phyloP scores from a whole-genome alignment of 2,113 vertebrate species.

The Taxidea taxus region DNA sequence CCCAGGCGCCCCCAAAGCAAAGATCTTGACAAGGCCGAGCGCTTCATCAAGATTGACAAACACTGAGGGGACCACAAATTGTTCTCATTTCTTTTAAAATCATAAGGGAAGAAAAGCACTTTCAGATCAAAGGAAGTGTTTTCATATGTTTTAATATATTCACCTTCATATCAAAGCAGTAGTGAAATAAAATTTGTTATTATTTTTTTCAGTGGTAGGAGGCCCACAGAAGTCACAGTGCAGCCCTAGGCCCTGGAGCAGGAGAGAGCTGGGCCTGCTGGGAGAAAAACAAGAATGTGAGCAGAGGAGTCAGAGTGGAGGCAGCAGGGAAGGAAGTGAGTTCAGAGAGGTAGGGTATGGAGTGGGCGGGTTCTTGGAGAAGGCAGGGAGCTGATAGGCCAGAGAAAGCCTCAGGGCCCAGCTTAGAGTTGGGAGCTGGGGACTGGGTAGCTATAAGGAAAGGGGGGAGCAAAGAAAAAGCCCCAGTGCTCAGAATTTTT shows the following conservation, averaged over 20 bases:
- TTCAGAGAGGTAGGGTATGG: background rate
- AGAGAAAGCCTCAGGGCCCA: background rate
- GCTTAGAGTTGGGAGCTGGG: background rate
- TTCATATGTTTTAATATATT: background rate
- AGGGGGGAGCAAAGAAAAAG: background rate
- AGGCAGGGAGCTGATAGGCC: background rate
- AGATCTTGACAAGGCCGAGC: background rate
- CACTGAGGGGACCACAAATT: background rate
- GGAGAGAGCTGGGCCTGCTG: background rate
- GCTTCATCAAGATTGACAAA: background rate
- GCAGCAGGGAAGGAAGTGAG: background rate
- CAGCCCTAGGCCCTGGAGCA: background rate
- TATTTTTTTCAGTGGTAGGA: background rate
- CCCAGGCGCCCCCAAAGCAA: too few species aligned
- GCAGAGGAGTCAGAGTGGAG: background rate
- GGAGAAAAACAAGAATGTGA: background rate
- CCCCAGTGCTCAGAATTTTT: background rate
- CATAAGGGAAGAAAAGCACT: background rate
- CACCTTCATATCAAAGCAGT: background rate
- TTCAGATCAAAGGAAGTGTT: background rate
- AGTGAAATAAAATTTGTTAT: background rate
- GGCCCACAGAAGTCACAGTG: background rate
- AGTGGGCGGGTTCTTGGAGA: background rate
- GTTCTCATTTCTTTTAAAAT: background rate
- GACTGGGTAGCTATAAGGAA: background rate